A percentile compares a stretch with the other conserved stretches of the same genome.
phyloP scores from a whole-genome alignment of 2,113 vertebrate genomes.

The Drymodes brunneopygia region DNA sequence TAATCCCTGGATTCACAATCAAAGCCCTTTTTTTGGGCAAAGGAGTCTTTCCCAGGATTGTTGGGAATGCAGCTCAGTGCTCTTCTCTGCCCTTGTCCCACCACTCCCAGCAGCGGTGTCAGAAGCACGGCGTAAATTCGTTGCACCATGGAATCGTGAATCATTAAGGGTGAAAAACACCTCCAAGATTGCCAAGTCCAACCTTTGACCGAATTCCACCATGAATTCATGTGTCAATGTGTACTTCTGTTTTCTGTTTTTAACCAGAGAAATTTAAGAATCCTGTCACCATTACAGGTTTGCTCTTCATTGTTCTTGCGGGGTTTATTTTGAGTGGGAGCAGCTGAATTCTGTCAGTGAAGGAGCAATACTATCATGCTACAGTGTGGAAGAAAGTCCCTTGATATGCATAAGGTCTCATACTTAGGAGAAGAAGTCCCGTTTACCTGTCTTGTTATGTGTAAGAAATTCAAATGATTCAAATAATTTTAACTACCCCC shows the following conservation, averaged over 20 bases:
- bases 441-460: neutral
- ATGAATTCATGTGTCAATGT: neutral
- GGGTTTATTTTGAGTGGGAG: neutral
- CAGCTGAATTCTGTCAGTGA: neutral
- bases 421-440: neutral
- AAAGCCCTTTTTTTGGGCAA: neutral
- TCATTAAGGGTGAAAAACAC: neutral
- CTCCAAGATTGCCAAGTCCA: neutral
- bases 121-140: neutral
- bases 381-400: neutral
- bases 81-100: neutral
- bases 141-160: rapidly evolving
- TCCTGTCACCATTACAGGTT: neutral
- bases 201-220: neutral
- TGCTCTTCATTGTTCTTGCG: neutral
- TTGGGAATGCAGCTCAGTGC: neutral
- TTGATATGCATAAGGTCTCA: rapidly evolving
- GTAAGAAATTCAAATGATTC: neutral
- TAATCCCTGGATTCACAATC: neutral
- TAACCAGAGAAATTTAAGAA: neutral
- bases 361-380: neutral
- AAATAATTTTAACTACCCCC: neutral
- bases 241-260: neutral
- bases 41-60: neutral
- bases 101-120: neutral